These are phyloP conservation scores for Verasper variegatus DNA, from an alignment of 2,113 vertebrate genomes.

Conservation along the genomic window DNA sequence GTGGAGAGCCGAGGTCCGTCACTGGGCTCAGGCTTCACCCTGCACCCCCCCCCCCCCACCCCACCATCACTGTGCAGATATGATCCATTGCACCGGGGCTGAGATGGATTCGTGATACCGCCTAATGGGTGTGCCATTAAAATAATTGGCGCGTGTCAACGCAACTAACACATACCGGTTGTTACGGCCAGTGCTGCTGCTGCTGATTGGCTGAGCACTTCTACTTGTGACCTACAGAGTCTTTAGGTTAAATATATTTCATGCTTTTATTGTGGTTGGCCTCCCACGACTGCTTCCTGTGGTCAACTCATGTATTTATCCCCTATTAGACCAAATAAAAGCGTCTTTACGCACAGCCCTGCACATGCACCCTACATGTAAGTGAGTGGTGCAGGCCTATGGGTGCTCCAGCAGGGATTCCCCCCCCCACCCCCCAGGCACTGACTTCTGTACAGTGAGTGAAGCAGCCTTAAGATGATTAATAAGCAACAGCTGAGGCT, in stretches of 20 bases:
- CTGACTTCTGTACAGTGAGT: constrained; percentile 36
- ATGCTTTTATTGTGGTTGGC: neutral
- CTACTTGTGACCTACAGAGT: neutral
- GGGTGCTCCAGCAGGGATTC: constrained; percentile 63
- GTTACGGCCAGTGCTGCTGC: constrained; percentile 9
- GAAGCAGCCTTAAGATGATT: constrained; percentile 76
- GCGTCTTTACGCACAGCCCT: constrained; percentile 1
- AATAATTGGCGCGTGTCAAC: constrained; percentile 48
- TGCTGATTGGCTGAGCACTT: constrained; percentile 55
- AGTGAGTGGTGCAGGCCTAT: constrained; percentile 19
- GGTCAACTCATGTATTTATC: neutral
- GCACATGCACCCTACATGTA: constrained; percentile 7
- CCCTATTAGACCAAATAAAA: neutral
- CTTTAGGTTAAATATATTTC: neutral
- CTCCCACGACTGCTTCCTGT: neutral
- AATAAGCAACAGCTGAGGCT: constrained; percentile 91
- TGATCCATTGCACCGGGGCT: constrained; percentile 45
- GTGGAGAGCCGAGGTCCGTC: neutral
- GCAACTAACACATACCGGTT: constrained; percentile 25
- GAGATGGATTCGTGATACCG: constrained; percentile 59
- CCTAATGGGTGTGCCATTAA: constrained; percentile 67
- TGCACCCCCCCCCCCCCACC: neutral
- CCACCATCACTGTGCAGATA: constrained; percentile 24
- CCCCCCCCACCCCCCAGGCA: constrained; percentile 48
- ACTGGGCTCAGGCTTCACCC: constrained; percentile 7